Evolutionary conservation across 2,113 vertebrate species (phyloP), one percentile per base, ranked within the genome.

Genomic region (Muscicapa adusta): DNA sequence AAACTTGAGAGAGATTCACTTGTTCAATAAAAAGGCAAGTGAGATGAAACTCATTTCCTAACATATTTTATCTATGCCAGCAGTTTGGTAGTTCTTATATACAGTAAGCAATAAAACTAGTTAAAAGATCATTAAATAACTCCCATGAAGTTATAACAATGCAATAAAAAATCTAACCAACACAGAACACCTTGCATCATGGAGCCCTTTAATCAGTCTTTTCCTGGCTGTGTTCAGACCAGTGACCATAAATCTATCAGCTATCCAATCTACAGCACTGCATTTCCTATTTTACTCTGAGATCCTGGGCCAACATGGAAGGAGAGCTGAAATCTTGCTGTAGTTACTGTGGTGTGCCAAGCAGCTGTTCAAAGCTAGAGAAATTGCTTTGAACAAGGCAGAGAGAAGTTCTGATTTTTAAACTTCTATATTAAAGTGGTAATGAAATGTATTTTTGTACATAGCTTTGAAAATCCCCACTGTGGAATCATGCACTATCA

Each of bases 381-480:
- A 68, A 80, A 96, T 60, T 50, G 34, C 93, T 96, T 96, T 97
- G 96, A 96, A 96, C 82, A 88, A 90, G 84, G 68, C 53, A 75
- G 94, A 91, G 83, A 92, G 90, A 95, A 76, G 62, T 94, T 94
- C 95, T 94, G 81, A 91, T 93, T 93, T 93, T 91, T 80, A 93
- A 94, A 94, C 88, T 91, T 96, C 74, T 50, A 33, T 72, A 60
- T 93, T 94, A 93, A 96, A 77, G 78, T 77, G 93, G 84, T 87
- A 85, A 89, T 78, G 91, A 93, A 90, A 38, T 96, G 67, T 89
- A 83, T 92, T 94, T 97, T 85, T 85, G 95, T 91, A 92, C 45
- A 45, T 36, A 89, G 92, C 80, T 92, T 95, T 96, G 95, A 94
- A 96, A 97, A 93, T 82, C 74, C 71, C 70, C 82, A 47, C 88